phyloP scores from a whole-genome alignment of 1,140 invertebrate genomes.

The Rhopalosiphum maidis region DNA sequence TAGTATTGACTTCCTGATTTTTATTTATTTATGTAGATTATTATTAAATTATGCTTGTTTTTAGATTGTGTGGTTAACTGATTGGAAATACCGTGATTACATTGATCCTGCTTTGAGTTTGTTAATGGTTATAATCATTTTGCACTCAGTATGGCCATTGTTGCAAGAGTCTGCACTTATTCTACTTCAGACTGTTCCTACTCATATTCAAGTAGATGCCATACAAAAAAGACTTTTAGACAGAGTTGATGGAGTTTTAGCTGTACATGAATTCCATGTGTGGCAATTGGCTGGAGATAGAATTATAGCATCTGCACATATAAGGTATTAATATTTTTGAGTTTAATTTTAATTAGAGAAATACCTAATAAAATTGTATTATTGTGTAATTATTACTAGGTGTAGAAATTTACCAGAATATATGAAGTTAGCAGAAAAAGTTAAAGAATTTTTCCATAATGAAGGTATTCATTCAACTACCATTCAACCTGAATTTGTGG shows the following conservation, averaged over 20 bases:
- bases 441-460: slow-evolving; percentile 94
- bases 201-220: slow-evolving; percentile 89
- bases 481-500: slow-evolving; percentile 92
- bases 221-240: slow-evolving; percentile 84
- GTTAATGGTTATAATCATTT: slow-evolving; percentile 79
- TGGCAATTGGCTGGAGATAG: slow-evolving; percentile 92
- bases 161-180: slow-evolving; percentile 88
- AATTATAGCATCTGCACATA: slow-evolving; percentile 92
- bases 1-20: not conserved
- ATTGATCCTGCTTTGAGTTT: slow-evolving; percentile 94
- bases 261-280: slow-evolving; percentile 93
- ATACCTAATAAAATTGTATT: not conserved
- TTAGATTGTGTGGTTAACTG: slow-evolving; percentile 81
- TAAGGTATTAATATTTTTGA: slow-evolving; percentile 68
- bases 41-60: slow-evolving; percentile 34
- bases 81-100: slow-evolving; percentile 83
- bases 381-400: slow-evolving; percentile 63
- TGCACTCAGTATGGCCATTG: slow-evolving; percentile 85
- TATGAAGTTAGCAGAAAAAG: slow-evolving; percentile 91
- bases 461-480: slow-evolving; percentile 92
- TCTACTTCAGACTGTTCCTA: slow-evolving; percentile 89
- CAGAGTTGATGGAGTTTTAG: slow-evolving; percentile 87
- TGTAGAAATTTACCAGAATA: slow-evolving; percentile 88
- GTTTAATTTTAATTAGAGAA: not conserved
- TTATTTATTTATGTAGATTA: not conserved